A percentile compares a stretch with the other conserved stretches of the same genome.
phyloP scores from a whole-genome alignment of 2,113 vertebrate species.

The Mormoops blainvillei region DNA sequence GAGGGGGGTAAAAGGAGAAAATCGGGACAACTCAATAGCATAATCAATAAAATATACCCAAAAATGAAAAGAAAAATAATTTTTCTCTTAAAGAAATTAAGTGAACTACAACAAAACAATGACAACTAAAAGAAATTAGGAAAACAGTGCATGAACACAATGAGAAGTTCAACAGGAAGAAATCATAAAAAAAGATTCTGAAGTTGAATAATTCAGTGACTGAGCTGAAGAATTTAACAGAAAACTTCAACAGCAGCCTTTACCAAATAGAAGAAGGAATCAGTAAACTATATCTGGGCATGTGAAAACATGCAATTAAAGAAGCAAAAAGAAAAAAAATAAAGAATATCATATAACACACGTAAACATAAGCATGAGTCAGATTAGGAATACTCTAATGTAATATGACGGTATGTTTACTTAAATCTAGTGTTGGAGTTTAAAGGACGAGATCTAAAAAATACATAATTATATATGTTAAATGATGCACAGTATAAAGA shows the following conservation, averaged over 20 bases:
- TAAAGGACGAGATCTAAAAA: neutral
- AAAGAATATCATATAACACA: neutral
- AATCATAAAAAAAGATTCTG: neutral
- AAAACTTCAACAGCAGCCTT: neutral
- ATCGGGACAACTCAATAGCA: too few relatives aligned
- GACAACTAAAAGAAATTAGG: neutral
- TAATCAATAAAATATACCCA: too few relatives aligned
- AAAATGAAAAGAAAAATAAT: too few relatives aligned
- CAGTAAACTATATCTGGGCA: neutral
- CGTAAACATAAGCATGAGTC: neutral
- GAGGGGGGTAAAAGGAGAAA: too few relatives aligned
- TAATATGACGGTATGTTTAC: neutral
- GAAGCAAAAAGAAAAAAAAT: neutral
- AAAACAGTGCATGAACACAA: neutral
- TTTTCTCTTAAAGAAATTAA: neutral
- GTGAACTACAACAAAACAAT: neutral
- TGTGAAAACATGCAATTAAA: neutral
- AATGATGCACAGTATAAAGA: neutral
- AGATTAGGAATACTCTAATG: neutral
- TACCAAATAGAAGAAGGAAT: neutral
- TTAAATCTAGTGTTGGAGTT: neutral
- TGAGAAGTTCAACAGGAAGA: neutral
- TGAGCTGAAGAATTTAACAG: neutral
- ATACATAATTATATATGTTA: neutral
- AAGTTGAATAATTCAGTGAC: neutral